Evolutionary conservation across 2,797 vertebrate genomes (phyloP).

Genomic region (Sebastes steindachneri): DNA sequence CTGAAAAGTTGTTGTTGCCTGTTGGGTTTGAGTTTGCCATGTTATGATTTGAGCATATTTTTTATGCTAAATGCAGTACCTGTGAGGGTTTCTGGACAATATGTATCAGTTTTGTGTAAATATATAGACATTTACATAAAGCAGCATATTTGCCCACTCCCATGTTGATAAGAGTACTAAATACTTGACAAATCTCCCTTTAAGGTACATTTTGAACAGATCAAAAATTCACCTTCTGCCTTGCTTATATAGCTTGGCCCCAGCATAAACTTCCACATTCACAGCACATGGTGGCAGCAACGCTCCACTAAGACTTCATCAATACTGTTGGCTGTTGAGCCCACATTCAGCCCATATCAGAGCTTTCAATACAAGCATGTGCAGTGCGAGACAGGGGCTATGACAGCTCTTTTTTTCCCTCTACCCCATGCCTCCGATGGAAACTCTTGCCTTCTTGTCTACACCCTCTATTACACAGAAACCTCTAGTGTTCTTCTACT

Average conservation of each 20-base stretch:
- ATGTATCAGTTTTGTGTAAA: too few species aligned
- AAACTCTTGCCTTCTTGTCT: not conserved
- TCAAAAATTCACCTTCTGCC: not conserved
- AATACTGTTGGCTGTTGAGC: not conserved
- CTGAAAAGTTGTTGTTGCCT: too few species aligned
- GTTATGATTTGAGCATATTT: too few species aligned
- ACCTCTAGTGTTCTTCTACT: not conserved
- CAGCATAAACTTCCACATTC: not conserved
- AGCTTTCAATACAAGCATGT: not conserved
- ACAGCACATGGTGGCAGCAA: slow-evolving; percentile 68
- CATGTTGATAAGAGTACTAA: too few species aligned
- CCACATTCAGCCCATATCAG: not conserved
- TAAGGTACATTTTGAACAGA: too few species aligned
- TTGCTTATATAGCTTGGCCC: not conserved
- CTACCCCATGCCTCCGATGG: not conserved
- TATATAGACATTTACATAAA: too few species aligned
- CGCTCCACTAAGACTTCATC: slow-evolving; percentile 32
- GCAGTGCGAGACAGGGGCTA: not conserved
- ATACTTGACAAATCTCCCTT: too few species aligned
- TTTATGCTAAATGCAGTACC: too few species aligned
- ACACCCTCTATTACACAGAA: not conserved
- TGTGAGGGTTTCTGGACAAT: too few species aligned
- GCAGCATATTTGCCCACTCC: too few species aligned
- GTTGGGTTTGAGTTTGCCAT: too few species aligned
- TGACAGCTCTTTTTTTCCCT: not conserved